These are phyloP conservation scores for Mobula birostris DNA, from an alignment of 2,113 vertebrate genomes.

Conservation along the genomic window DNA sequence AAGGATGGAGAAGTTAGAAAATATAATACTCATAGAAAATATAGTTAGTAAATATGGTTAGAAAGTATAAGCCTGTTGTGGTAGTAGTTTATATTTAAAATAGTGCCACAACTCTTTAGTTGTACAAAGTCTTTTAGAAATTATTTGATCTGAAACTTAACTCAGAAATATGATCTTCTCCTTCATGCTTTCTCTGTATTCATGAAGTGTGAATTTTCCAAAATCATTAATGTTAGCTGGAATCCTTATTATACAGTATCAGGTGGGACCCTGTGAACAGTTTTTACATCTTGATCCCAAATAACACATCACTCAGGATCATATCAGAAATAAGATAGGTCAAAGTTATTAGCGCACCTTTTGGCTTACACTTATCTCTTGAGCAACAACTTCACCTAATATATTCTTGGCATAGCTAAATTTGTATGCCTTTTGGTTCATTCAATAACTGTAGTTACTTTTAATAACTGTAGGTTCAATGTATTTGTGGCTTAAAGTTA, in stretches of 20 bases:
- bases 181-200: not conserved
- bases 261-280: not conserved
- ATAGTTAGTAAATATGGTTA: too few relatives aligned
- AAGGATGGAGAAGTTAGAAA: slow-evolving; percentile 1
- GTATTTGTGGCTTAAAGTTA: too few relatives aligned
- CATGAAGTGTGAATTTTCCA: not conserved
- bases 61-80: not conserved
- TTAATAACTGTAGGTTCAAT: too few relatives aligned
- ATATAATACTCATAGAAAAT: not conserved
- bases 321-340: not conserved
- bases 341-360: not conserved
- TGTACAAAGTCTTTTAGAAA: not conserved
- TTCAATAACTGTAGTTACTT: too few relatives aligned
- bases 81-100: not conserved
- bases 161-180: not conserved
- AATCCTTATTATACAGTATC: not conserved
- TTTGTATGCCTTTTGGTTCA: too few relatives aligned
- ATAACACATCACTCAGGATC: not conserved
- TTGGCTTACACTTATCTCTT: not conserved
- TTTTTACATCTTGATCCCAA: not conserved
- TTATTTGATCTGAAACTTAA: not conserved
- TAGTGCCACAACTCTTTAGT: not conserved
- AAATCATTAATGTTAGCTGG: not conserved
- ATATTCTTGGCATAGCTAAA: too few relatives aligned
- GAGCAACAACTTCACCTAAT: not conserved